Percentiles rank a stretch among this genome's conserved stretches.
These are phyloP conservation scores for Papilio demoleus DNA, from an alignment of 2,888 invertebrate genomes.

Conservation along the genomic window DNA sequence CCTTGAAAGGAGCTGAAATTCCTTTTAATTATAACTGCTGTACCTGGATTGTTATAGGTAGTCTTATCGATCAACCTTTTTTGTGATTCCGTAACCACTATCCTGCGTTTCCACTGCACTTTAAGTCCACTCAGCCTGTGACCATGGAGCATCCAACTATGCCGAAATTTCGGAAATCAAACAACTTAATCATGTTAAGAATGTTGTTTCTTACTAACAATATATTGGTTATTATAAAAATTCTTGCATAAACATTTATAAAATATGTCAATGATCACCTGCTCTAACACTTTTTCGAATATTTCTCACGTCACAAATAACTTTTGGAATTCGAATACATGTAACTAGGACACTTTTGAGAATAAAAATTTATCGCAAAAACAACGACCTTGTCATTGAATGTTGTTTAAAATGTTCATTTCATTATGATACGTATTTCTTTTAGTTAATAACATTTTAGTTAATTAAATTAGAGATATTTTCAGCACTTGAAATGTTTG, in stretches of 20 bases:
- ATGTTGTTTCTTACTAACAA: not conserved
- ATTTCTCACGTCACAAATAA: constrained; percentile 29
- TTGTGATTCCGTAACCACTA: no score
- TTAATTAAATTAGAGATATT: not conserved
- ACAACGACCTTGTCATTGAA: constrained; percentile 10
- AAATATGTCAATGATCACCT: constrained; percentile 18
- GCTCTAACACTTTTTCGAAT: not conserved
- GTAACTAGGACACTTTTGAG: constrained; percentile 8
- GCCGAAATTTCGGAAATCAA: no score
- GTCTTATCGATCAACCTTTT: no score
- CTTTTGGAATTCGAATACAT: constrained; percentile 30
- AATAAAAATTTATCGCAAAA: not conserved
- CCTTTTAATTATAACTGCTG: not conserved
- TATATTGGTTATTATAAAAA: constrained; percentile 14
- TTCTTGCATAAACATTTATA: constrained; percentile 9
- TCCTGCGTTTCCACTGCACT: no score
- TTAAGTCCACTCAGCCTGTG: no score
- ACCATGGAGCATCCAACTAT: no score
- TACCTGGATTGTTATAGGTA: not conserved
- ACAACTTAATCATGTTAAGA: no score
- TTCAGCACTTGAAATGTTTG: not conserved
- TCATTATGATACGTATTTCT: not conserved
- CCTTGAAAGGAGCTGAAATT: not conserved
- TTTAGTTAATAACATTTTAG: not conserved
- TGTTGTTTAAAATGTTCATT: not conserved